Base-by-base conservation (phyloP, 1,140 invertebrate species). In the Charaxes varanes region DNA sequence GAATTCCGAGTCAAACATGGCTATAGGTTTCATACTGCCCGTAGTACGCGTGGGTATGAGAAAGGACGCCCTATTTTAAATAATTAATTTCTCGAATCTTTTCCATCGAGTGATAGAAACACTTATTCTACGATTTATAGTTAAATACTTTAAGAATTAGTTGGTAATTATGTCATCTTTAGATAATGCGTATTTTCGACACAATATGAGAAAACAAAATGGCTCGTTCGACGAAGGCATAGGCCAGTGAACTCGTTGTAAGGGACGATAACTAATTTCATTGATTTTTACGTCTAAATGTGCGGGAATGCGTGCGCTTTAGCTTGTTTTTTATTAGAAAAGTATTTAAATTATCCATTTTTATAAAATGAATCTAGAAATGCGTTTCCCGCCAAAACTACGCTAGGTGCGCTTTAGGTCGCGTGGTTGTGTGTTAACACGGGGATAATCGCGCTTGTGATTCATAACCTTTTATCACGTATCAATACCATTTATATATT, bases 1-100 rank as follows among this genome's bases (percentile, higher is more conserved):
- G 78, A 83, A 85, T 85, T 82, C 70, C 58, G 63, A 58, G 76
- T 83, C 79, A 78, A 84, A 85, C 74, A 85, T 85, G 82, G 82
- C 82, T 70, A 81, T 85, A 66, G 62, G 62, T 71, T 56, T 79
- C 78, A 60, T 76, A 79, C 72, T 79, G 72, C 66, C 62, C 62
- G 53, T 78, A 77, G 64, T 78, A 79, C 64, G 78, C 78, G 78
- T 83, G 78, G 78, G 69, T 83, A 80, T 67, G 62, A 72, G 55
- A 60, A 66, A 62, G 67, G 74, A 79, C 70, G 79, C 72, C 63
- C 70, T 71, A 76, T 77, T 77, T 78, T 72, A 58, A 73, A 80
- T 72, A 83, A 73, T 83, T 83, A 68, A 83, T 83, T 83, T 83
- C 79, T 83, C 76, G 31, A 35, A 64, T 83, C 70, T 80, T 83